Percentiles rank a stretch among this genome's conserved stretches.
Conservation (phyloP, 2,113 vertebrate species). For the Hucho hucho region DNA sequence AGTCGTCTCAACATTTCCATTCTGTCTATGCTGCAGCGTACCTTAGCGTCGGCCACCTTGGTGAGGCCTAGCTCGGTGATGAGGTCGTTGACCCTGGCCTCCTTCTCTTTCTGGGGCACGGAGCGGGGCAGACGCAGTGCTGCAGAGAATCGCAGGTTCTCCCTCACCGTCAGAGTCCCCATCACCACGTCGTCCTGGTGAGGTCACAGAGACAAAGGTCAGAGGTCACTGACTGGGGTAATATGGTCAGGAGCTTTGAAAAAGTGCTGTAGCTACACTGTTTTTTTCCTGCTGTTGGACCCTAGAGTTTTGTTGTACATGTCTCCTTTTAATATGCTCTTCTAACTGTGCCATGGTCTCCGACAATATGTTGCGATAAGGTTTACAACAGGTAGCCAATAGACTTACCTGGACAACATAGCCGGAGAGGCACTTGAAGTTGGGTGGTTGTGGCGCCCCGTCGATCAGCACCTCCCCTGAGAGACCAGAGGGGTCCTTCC, state of each 20-base stretch:
- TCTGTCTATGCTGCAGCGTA: constrained; percentile 36
- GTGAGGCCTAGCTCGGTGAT: constrained; percentile 84
- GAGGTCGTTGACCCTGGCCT: constrained; percentile 78
- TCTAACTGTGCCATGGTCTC: too few species aligned
- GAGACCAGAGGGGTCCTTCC: constrained; percentile 76
- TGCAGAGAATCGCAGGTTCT: constrained; percentile 92
- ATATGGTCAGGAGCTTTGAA: too few species aligned
- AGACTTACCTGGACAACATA: constrained; percentile 89
- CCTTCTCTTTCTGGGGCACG: constrained; percentile 78
- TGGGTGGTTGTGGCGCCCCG: constrained; percentile 82
- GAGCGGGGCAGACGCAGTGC: constrained; percentile 84
- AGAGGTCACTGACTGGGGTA: neutral
- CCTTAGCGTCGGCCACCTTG: constrained; percentile 92
- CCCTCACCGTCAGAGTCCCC: constrained; percentile 91
- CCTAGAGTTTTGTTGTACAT: too few species aligned
- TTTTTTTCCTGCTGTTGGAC: too few species aligned
- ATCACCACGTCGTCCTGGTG: constrained; percentile 91
- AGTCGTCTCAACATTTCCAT: too few species aligned
- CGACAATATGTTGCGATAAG: too few species aligned
- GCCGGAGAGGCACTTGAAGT: constrained; percentile 93
- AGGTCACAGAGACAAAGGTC: neutral
- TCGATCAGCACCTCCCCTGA: constrained; percentile 81
- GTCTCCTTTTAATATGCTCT: too few species aligned
- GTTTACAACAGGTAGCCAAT: neutral
- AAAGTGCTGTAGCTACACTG: too few species aligned